Conservation (phyloP, 1,140 invertebrate genomes). For the Caenorhabditis tropicalis region DNA sequence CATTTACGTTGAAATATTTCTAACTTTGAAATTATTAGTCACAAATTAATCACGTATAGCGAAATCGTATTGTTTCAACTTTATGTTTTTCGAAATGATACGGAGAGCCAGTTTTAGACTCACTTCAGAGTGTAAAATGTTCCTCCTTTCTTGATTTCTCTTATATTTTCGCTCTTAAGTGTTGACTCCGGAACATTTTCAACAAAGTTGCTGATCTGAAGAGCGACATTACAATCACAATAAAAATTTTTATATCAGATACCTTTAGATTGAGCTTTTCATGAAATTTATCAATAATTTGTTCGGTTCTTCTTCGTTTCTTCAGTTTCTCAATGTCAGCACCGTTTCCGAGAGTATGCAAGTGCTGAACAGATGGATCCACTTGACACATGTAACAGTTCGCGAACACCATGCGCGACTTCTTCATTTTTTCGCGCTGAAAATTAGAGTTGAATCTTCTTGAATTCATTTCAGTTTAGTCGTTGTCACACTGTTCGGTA, state of each 20-base stretch:
- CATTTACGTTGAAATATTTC: too few relatives aligned
- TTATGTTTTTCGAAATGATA: too few relatives aligned
- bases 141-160: conserved; percentile 29
- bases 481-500: too few relatives aligned
- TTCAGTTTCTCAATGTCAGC: conserved; percentile 19
- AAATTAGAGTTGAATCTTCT: background rate
- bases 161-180: background rate
- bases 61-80: too few relatives aligned
- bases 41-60: too few relatives aligned
- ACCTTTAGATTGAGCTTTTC: background rate
- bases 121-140: background rate
- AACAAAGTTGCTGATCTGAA: background rate
- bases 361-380: background rate
- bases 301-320: conserved; percentile 5
- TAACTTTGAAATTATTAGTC: too few relatives aligned
- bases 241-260: background rate
- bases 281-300: conserved; percentile 4
- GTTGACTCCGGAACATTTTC: background rate
- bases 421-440: conserved; percentile 1
- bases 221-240: background rate
- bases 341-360: conserved; percentile 9
- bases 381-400: conserved; percentile 30
- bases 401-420: background rate
- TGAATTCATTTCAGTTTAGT: too few relatives aligned
- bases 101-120: too few relatives aligned